These are phyloP conservation scores for Himalopsyche tibetana DNA, from an alignment of 2,888 invertebrate genomes.

Conservation along the genomic window DNA sequence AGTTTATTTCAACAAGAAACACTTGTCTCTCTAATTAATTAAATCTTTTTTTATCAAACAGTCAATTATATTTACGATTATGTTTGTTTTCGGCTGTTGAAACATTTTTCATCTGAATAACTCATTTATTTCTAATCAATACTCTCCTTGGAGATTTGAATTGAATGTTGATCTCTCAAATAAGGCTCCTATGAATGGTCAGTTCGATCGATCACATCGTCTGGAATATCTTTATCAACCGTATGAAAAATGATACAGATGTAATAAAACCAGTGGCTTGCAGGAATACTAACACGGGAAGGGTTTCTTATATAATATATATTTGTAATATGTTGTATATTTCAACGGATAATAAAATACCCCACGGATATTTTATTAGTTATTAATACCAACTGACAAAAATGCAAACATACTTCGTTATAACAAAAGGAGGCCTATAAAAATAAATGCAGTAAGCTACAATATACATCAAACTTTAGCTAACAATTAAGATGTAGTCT, in stretches of 20 bases:
- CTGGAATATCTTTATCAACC: not conserved
- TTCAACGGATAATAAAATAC: no score
- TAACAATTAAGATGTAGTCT: no score
- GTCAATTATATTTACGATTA: not conserved
- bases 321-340: no score
- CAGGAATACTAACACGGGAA: not conserved
- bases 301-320: not conserved
- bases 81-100: not conserved
- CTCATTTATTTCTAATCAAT: not conserved
- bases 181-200: conserved; percentile 12
- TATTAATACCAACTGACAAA: no score
- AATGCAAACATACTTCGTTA: no score
- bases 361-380: no score
- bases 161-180: conserved; percentile 3
- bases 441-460: no score
- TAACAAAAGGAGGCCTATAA: no score
- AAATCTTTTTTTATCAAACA: not conserved
- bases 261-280: not conserved
- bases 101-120: not conserved
- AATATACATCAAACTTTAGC: no score
- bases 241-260: conserved; percentile 10
- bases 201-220: conserved; percentile 1
- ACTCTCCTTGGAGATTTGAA: not conserved
- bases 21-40: not conserved
- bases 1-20: not conserved